Percentiles rank a stretch among this genome's conserved stretches.
Evolutionary conservation across 1,140 invertebrate genomes (phyloP).

Genomic region (Berghia stephanieae): DNA sequence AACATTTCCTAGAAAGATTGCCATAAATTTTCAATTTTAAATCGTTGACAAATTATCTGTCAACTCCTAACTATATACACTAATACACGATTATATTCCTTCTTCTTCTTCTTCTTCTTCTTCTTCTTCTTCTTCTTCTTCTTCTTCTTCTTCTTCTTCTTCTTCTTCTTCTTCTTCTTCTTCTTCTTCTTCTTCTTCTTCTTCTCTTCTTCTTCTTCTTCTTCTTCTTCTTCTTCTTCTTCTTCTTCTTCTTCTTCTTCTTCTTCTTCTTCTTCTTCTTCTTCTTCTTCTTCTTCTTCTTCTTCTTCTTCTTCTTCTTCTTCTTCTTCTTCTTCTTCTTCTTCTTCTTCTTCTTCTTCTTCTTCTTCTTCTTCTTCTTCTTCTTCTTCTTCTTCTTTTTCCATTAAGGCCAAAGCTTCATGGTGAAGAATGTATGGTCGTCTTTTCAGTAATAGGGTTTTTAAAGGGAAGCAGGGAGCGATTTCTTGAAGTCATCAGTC

Average conservation of each 20-base stretch:
- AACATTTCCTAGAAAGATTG: neutral
- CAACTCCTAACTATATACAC: neutral
- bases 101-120: neutral
- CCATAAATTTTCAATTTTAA: neutral
- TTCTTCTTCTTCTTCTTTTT: neutral
- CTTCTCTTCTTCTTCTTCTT: neutral
- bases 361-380: neutral
- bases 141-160: neutral
- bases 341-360: neutral
- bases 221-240: neutral
- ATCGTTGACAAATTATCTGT: neutral
- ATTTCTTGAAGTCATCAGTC: no score
- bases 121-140: neutral
- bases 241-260: neutral
- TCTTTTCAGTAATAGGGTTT: no score
- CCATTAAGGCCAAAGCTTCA: no score
- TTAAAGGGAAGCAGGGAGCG: no score
- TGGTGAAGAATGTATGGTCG: no score
- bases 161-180: neutral
- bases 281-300: constrained; percentile 1
- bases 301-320: neutral
- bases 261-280: neutral
- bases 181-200: neutral
- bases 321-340: neutral
- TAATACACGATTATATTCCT: neutral